These are phyloP conservation scores for Chrysolina oricalcia DNA, from an alignment of 2,888 invertebrate genomes.

Conservation along the genomic window DNA sequence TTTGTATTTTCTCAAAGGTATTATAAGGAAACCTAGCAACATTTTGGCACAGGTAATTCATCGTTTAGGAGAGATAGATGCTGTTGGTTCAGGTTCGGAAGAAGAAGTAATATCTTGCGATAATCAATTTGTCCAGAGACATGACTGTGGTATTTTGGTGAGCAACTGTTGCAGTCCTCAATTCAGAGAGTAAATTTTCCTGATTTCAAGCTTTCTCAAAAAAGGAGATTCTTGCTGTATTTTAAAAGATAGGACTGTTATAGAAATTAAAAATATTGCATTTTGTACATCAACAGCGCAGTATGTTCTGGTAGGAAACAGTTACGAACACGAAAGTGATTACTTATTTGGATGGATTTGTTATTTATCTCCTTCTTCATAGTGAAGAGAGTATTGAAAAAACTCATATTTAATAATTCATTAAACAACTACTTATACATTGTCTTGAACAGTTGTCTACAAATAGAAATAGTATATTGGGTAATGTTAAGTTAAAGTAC, in stretches of 20 bases:
- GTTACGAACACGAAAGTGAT: not conserved
- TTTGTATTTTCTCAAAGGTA: not conserved
- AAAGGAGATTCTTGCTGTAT: not conserved
- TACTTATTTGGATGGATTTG: not conserved
- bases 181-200: not conserved
- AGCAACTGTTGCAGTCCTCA: not conserved
- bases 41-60: not conserved
- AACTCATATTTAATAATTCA: not conserved
- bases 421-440: too few relatives aligned
- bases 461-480: too few relatives aligned
- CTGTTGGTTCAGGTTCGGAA: not conserved
- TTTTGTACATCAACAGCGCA: not conserved
- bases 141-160: not conserved
- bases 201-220: not conserved
- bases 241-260: not conserved
- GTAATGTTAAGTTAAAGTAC: too few relatives aligned
- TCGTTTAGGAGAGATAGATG: not conserved
- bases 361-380: not conserved
- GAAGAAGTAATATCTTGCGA: not conserved
- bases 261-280: constrained; percentile 1
- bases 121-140: not conserved
- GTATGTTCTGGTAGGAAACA: not conserved
- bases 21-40: not conserved
- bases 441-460: too few relatives aligned
- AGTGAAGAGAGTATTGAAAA: not conserved